Conservation (phyloP, 2,888 invertebrate genomes). For the Drosophila kuntzei region DNA sequence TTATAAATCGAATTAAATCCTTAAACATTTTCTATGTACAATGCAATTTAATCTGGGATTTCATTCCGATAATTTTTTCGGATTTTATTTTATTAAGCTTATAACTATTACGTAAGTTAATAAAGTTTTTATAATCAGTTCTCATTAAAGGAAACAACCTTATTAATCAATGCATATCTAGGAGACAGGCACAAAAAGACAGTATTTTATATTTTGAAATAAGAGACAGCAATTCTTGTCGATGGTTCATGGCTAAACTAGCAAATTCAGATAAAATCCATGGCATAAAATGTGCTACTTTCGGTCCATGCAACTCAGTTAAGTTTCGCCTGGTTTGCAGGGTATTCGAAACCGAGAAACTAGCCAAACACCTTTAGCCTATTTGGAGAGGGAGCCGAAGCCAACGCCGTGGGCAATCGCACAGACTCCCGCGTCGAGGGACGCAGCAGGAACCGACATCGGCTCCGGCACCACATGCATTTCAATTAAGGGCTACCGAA, state of each 20-base stretch:
- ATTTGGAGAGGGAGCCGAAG: slow-evolving; percentile 38
- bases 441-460: slow-evolving; percentile 25
- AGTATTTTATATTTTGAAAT: no score
- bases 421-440: slow-evolving; percentile 5
- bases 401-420: slow-evolving; percentile 30
- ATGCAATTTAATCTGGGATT: neutral
- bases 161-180: no score
- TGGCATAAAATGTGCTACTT: neutral
- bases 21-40: neutral
- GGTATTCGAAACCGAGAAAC: slow-evolving; percentile 25
- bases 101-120: no score
- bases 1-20: neutral
- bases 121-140: no score
- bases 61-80: no score
- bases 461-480: slow-evolving; percentile 71
- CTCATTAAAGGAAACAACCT: no score
- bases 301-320: neutral
- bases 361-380: slow-evolving; percentile 46
- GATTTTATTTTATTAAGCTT: no score
- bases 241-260: no score
- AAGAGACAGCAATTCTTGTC: neutral
- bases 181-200: no score
- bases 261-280: no score
- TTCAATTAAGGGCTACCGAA: slow-evolving; percentile 76
- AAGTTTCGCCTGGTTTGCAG: neutral